These are phyloP conservation scores for Propithecus perrieri DNA, from an alignment of 2,797 vertebrate genomes.

Conservation along the genomic window DNA sequence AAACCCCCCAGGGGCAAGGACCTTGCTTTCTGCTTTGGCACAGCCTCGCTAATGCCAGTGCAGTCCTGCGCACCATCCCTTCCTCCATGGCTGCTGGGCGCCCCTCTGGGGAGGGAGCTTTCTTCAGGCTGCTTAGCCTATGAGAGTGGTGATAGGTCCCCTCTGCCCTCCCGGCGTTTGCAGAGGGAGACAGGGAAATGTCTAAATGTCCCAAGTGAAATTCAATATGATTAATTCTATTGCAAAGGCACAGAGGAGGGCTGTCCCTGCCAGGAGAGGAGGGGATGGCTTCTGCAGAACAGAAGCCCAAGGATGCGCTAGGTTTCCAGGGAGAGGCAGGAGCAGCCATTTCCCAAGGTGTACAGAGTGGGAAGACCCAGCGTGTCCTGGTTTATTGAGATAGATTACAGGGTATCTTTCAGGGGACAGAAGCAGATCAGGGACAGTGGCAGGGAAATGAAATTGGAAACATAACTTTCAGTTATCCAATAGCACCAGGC, in stretches of 20 bases:
- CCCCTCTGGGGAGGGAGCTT: not conserved
- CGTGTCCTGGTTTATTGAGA: not conserved
- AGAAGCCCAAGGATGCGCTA: not conserved
- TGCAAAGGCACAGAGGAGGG: not conserved
- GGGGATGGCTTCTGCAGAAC: not conserved
- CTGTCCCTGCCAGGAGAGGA: not conserved
- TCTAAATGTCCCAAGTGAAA: no score
- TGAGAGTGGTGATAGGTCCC: no score
- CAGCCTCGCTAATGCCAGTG: not conserved
- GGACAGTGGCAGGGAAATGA: not conserved
- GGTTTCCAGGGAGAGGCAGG: not conserved
- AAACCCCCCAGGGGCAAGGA: conserved; percentile 11
- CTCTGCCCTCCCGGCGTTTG: not conserved
- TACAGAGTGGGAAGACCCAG: not conserved
- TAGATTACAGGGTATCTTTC: not conserved
- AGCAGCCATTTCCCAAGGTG: fast-evolving
- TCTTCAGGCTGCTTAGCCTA: not conserved
- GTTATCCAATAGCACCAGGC: not conserved
- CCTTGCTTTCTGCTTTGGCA: conserved; percentile 1
- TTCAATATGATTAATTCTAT: not conserved
- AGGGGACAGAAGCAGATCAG: not conserved
- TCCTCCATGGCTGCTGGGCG: not conserved
- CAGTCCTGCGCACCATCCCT: not conserved
- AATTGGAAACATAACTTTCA: not conserved
- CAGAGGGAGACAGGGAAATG: not conserved